Percentiles rank a stretch among this genome's conserved stretches.
These are phyloP conservation scores for Perca flavescens DNA, from an alignment of 2,113 vertebrate genomes.

Conservation along the genomic window DNA sequence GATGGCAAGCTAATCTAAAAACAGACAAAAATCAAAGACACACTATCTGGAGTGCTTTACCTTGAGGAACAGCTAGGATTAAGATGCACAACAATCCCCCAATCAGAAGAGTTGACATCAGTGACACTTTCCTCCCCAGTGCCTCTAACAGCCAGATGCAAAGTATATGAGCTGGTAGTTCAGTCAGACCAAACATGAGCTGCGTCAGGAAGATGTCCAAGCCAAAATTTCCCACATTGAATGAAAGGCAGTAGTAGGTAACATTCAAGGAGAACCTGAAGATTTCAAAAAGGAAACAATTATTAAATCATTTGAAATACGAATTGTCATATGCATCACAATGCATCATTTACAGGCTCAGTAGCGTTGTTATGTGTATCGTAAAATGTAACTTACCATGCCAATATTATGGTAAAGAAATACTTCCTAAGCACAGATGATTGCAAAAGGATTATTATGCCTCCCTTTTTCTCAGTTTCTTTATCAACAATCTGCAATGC, in stretches of 20 bases:
- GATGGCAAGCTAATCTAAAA: background rate
- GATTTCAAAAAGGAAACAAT: background rate
- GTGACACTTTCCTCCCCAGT: constrained; percentile 73
- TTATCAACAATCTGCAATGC: constrained; percentile 70
- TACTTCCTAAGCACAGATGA: constrained; percentile 80
- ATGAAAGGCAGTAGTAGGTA: constrained; percentile 70
- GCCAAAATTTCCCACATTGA: constrained; percentile 73
- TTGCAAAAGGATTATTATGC: constrained; percentile 64
- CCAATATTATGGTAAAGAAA: constrained; percentile 72
- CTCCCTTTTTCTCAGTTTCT: constrained; percentile 63
- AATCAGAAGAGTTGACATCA: constrained; percentile 59
- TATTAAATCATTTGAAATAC: background rate
- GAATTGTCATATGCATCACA: background rate
- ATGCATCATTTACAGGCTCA: background rate
- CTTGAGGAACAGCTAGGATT: constrained; percentile 72
- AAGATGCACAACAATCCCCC: constrained; percentile 66
- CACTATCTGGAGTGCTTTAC: constrained; percentile 56
- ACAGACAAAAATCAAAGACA: background rate
- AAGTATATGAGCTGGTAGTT: constrained; percentile 74
- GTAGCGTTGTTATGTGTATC: background rate
- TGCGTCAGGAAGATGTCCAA: constrained; percentile 67
- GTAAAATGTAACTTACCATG: constrained; percentile 71
- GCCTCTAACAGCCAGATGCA: constrained; percentile 78
- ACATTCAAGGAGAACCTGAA: constrained; percentile 82
- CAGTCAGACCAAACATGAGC: constrained; percentile 66